Evolutionary conservation across 1,140 invertebrate genomes (phyloP).

Genomic region (Elymnias hypermnestra): DNA sequence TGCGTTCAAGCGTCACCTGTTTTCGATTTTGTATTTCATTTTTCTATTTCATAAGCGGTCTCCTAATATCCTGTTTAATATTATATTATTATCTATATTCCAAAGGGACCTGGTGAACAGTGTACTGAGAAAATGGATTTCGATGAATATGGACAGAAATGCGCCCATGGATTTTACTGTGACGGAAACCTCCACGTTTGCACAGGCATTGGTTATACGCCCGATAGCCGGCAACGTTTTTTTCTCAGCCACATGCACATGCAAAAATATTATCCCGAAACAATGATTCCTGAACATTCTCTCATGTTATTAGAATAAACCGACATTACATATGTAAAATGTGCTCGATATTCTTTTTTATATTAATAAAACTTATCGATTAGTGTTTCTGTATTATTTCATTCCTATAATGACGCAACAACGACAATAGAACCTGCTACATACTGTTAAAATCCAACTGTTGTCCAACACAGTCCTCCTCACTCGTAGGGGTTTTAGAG

Average conservation of each 20-base stretch:
- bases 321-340: neutral
- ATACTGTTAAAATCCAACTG: no score
- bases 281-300: no score
- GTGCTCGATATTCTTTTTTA: neutral
- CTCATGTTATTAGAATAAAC: neutral
- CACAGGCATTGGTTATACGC: slow-evolving; percentile 35
- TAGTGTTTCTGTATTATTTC: neutral
- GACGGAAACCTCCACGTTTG: slow-evolving; percentile 41
- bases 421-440: no score
- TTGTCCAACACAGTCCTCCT: no score
- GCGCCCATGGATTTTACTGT: slow-evolving; percentile 51
- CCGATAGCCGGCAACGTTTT: slow-evolving; percentile 35
- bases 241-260: slow-evolving; percentile 24
- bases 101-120: slow-evolving; percentile 50
- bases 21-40: no score
- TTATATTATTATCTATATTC: slow-evolving; percentile 3
- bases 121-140: slow-evolving; percentile 56
- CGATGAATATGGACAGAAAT: slow-evolving; percentile 50
- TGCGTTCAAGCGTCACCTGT: no score
- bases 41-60: no score
- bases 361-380: neutral
- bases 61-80: no score
- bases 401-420: no score
- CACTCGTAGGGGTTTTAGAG: no score
- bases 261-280: neutral